Evolutionary conservation across 2,888 invertebrate species (phyloP), one percentile per base, ranked within the genome.

Genomic region (Sturmia bella): DNA sequence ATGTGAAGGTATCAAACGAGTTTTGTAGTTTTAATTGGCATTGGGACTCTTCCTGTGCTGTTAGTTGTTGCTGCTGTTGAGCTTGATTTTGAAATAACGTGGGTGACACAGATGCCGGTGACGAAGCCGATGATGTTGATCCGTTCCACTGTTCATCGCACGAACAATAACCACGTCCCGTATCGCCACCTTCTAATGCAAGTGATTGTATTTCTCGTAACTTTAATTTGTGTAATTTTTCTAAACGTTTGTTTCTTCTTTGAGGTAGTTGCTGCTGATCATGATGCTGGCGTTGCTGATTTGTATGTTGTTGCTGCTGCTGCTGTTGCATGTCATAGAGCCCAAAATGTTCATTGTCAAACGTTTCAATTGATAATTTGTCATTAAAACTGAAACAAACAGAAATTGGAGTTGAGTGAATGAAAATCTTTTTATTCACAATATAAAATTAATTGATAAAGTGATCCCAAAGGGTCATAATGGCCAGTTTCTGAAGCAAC

Each of bases 151-250:
- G 89, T 81, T 89, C 89, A 72, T 89, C 89, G 77, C 89, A 89
- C 64, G 89, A 89, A 70, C 89, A 89, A 82, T 89, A 89, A 63
- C 89, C 89, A 19, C 88, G 86, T 19, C 88, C 87, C 73, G 87
- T 86, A 59, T 88, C 89, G 80, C 87, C 88, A 27, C 89, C 89
- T 81, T 89, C 89, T 70, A 89, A 68, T 3, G 89, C 87, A 69
- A 89, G 72, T n/a, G 87, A 87, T 68, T 89, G 88, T 73, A 86
- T 84, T 84, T 89, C 89, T 45, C 87, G 88, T 70, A 86, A 85
- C 70, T 86, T 85, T 54, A 87, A 85, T 76, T 87, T 87, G 82
- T 88, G 87, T 74, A 87, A 84, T 83, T 84, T 84, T 63, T 83
- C 83, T 59, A 85, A 82, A 82, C 83, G 74, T 64, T 82, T 63